Base-by-base conservation (phyloP, 2,113 vertebrate species). In the Laticauda colubrina region DNA sequence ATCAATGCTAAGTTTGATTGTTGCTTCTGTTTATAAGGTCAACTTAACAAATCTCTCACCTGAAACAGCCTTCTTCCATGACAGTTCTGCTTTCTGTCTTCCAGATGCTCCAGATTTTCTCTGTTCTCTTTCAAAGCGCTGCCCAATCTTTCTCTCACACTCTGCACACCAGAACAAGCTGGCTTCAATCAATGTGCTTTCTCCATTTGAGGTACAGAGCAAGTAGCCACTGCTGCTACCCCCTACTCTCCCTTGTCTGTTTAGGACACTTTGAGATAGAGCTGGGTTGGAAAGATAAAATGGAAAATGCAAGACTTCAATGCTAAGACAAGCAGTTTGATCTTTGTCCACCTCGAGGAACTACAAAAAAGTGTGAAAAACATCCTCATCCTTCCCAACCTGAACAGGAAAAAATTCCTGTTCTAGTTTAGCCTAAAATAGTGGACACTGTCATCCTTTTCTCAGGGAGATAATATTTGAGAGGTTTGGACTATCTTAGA, bases 1-100 rank as follows among this genome's bases (percentile, higher is more conserved):
- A 34, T 57, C n/a, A 39, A 0, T 0, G 0, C 0, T 29, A 0
- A 0, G 0, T 14, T 43, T 61, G 26, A 7, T 89, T 29, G 24
- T 59, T 64, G 81, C n/a, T 51, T 87, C 45, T 93, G 64, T 7
- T 53, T 23, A 45, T 56, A 53, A 45, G 39, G 34, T 81, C 64
- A 87, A 1, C 56, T 2, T 56, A 24, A 24, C 20, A 23, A 24
- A 5, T n/a, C 53, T 34, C 93, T 55, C 11, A 81, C 90, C 88
- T 54, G 90, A 91, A 86, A 54, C 85, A 26, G 12, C 54, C 45
- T 81, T 53, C 34, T 85, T 64, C n/a, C 48, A 18, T 54, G 48
- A 0, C 39, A 85, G n/a, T 39, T 93, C 88, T 81, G 85, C 20
- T 75, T 54, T 4, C 43, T 1, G 29, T 9, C 54, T 39, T 85